Evolutionary conservation across 1,140 invertebrate genomes (phyloP).

Genomic region (Lepidurus arcticus): DNA sequence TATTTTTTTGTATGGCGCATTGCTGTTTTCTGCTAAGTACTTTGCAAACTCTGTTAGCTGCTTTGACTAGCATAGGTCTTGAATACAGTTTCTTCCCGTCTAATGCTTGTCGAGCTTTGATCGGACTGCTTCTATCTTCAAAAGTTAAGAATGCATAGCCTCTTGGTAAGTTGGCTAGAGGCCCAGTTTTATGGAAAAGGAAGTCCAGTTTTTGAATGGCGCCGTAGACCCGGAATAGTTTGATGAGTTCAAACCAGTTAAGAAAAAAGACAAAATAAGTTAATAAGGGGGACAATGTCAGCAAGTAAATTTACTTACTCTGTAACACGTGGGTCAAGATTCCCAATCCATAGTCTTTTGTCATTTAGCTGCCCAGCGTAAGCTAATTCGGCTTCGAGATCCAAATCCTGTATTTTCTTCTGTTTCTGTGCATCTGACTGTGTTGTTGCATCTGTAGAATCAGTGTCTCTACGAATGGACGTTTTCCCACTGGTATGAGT

Average conservation of each 20-base stretch:
- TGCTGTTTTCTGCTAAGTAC: constrained; percentile 45
- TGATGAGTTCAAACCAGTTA: constrained; percentile 86
- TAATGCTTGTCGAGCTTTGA: constrained; percentile 59
- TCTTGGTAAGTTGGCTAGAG: constrained; percentile 75
- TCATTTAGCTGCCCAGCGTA: constrained; percentile 44
- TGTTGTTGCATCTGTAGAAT: background rate
- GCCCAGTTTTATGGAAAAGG: constrained; percentile 82
- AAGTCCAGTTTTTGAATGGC: constrained; percentile 88
- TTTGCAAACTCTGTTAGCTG: constrained; percentile 67
- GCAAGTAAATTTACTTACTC: constrained; percentile 67
- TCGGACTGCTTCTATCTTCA: constrained; percentile 57
- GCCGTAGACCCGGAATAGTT: constrained; percentile 88
- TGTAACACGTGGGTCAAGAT: constrained; percentile 76
- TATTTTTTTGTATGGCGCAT: background rate
- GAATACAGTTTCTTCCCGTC: constrained; percentile 67
- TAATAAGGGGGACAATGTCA: constrained; percentile 17
- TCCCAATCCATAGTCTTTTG: constrained; percentile 80
- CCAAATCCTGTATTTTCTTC: background rate
- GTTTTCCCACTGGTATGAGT: background rate
- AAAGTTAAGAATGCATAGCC: constrained; percentile 93
- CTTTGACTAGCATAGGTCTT: constrained; percentile 70
- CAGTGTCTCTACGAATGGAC: no score
- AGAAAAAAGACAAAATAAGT: constrained; percentile 41
- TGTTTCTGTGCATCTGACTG: background rate
- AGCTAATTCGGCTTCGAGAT: background rate